Evolutionary conservation across 2,888 invertebrate species (phyloP), one percentile per base, ranked within the genome.

Genomic region (Stegophylla sp.): DNA sequence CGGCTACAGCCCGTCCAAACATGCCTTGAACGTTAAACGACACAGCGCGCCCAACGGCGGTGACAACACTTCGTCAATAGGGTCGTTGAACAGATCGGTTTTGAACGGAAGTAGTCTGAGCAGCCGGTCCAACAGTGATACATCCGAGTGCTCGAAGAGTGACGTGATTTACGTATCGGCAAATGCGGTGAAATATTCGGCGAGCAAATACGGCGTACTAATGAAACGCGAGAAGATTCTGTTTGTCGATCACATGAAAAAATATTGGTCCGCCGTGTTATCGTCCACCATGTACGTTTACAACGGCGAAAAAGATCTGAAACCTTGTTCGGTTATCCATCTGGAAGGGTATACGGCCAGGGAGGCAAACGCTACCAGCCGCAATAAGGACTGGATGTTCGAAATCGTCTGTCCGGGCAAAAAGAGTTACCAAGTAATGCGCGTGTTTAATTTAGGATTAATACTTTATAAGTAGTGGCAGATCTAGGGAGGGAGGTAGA

Each of bases 391-490:
- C 64, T 82, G 82, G 72, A 82, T 83, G 28, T 85, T 86, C 82
- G 86, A 86, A 83, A 82, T 86, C n/a, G 84, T 85, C 2, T 85
- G 84, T 34, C 85, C 85, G 4, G 85, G 85, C 56, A 85, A 85
- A 69, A 86, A 85, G 83, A 84, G 85, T 23, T 84, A 85, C 81
- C 85, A 85, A 84, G 86, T 86, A 83, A 41, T 20, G 1, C 9
- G 17, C 0, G 1, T 4, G 45, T 45, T 45, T 3, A 45, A 15
- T 17, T 51, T 17, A 51, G 51, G 51, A 17, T n/a, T n/a, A n/a
- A n/a, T n/a, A n/a, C n/a, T n/a, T n/a, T n/a, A n/a, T n/a, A 51
- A 17, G 45, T 9, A 45, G 9, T 0, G 45, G 45, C 13, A 9
- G 10, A 43, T 2, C 15, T 45, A 10, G 45, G 2, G 45, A n/a